Evolutionary conservation across 2,113 vertebrate species (phyloP), one percentile per base, ranked within the genome.

Genomic region (Limnothrissa miodon): DNA sequence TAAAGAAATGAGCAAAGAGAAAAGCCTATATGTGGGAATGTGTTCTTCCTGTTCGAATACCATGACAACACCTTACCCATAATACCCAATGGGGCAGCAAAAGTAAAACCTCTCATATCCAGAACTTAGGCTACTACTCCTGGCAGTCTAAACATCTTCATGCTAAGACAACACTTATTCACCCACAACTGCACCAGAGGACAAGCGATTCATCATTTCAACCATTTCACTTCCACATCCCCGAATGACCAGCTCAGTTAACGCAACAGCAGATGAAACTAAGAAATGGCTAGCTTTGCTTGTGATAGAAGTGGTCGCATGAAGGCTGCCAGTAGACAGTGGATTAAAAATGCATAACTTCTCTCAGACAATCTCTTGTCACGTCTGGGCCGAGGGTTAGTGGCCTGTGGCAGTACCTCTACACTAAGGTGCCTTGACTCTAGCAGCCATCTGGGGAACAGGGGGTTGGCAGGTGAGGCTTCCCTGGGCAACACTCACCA

Each of bases 321-420:
- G 48, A 79, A 36, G 82, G 51, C 39, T 8, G 23, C 23, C 29
- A 78, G 51, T 45, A 83, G 83, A 81, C 81, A 83, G 81, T 83
- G 46, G 11, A 83, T 86, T 84, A 81, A 86, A 88, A 85, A 88
- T 85, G 85, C 53, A 85, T 84, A 39, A 78, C 25, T 39, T 48
- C 81, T 80, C 66, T 83, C 83, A 84, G 85, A 88, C 87, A 83
- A 44, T 70, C 51, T 42, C 59, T 66, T 66, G 59, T 66, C 59
- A 33, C 25, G 59, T 66, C 59, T 66, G 59, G 59, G 33, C 13
- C 29, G 25, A 66, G 59, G 59, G n/a, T 13, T 66, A 25, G 59
- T 4, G 25, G 25, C 11, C 10, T 29, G 0, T 13, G 25, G 59
- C 25, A 6, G 42, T 42, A 42, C 42, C 2, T 25, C 59, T 29